Percentiles rank a stretch among this genome's conserved stretches.
Evolutionary conservation across 2,888 invertebrate species (phyloP).

Genomic region (Chelonus formosanus): DNA sequence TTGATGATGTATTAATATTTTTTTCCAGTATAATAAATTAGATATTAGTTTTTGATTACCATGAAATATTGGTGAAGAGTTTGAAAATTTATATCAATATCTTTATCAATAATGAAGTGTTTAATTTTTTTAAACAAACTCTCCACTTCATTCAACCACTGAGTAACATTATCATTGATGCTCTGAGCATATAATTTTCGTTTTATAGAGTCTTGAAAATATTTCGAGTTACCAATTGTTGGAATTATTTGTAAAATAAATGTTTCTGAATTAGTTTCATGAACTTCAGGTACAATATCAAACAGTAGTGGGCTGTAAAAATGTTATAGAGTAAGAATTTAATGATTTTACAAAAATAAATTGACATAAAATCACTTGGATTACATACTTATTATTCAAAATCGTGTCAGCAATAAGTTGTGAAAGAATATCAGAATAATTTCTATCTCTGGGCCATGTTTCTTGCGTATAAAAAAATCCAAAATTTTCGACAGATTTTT

Average conservation of each 20-base stretch:
- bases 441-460: conserved; percentile 14
- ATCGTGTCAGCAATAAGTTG: conserved; percentile 44
- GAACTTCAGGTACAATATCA: conserved; percentile 50
- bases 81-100: conserved; percentile 39
- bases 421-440: conserved; percentile 39
- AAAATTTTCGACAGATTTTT: conserved; percentile 37
- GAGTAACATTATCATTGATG: conserved; percentile 26
- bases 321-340: conserved; percentile 1
- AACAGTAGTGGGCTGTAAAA: conserved; percentile 50
- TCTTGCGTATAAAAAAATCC: conserved; percentile 43
- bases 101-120: neutral
- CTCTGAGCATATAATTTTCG: conserved; percentile 31
- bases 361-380: conserved; percentile 2
- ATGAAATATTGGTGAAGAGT: too few relatives aligned
- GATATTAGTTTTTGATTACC: conserved; percentile 40
- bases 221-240: too few relatives aligned
- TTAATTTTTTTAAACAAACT: too few relatives aligned
- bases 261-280: conserved; percentile 39
- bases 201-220: too few relatives aligned
- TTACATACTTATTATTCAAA: conserved; percentile 44
- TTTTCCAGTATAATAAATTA: too few relatives aligned
- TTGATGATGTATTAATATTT: too few relatives aligned
- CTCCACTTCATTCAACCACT: conserved; percentile 35
- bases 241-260: conserved; percentile 35
- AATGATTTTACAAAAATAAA: neutral